Conservation (phyloP, 2,797 vertebrate species). For the Enteromius anoplus region DNA sequence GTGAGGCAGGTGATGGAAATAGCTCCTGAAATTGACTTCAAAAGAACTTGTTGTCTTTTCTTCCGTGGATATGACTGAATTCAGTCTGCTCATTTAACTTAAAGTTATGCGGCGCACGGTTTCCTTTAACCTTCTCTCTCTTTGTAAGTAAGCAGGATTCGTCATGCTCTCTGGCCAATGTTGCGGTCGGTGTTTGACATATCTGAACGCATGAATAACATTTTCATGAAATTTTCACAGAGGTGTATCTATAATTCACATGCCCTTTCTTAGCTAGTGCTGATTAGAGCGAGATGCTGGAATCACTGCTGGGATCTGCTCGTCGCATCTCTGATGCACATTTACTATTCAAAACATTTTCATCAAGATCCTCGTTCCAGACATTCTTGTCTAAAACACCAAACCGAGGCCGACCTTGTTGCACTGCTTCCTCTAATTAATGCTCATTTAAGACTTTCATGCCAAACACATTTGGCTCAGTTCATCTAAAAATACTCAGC, state of each 20-base stretch:
- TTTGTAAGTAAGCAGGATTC: constrained; percentile 5
- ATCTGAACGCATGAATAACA: constrained; percentile 56
- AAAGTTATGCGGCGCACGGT: background rate
- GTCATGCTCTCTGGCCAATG: constrained; percentile 17
- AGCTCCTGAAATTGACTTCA: constrained; percentile 27
- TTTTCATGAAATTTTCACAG: constrained; percentile 58
- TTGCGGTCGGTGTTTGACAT: constrained; percentile 54
- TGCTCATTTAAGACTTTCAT: constrained; percentile 29
- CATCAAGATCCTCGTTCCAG: constrained; percentile 21
- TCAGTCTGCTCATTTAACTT: constrained; percentile 9
- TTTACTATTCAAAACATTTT: constrained; percentile 25
- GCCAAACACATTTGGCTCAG: constrained; percentile 31
- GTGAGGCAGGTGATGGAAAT: constrained; percentile 24
- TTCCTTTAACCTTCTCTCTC: constrained; percentile 31
- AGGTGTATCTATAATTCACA: constrained; percentile 57
- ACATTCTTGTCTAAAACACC: constrained; percentile 26
- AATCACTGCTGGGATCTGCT: constrained; percentile 34
- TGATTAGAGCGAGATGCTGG: constrained; percentile 52
- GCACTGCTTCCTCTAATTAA: constrained; percentile 26
- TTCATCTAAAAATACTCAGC: constrained; percentile 26
- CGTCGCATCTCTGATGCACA: background rate
- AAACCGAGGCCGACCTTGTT: constrained; percentile 18
- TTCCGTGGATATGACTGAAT: constrained; percentile 7
- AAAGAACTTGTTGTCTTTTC: constrained; percentile 23
- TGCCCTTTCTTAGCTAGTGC: constrained; percentile 28